Conservation (phyloP, 2,797 vertebrate genomes). For the Chlorospingus flavigularis region DNA sequence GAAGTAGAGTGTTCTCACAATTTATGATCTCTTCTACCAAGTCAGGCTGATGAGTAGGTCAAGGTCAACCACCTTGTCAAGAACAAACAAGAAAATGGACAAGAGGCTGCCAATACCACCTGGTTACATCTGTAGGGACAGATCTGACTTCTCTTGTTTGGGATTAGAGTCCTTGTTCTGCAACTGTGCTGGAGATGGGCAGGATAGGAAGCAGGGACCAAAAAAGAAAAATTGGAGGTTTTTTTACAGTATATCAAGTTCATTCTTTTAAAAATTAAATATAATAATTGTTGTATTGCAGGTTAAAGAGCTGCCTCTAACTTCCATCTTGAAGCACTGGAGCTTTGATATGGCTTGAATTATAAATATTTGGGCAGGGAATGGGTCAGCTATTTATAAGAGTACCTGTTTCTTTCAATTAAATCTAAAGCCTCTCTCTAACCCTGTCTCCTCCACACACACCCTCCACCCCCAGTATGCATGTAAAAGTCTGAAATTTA, state of each 20-base stretch:
- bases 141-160: neutral
- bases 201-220: neutral
- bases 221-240: fast-evolving
- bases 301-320: neutral
- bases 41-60: neutral
- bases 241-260: neutral
- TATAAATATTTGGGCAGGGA: neutral
- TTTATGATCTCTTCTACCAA: neutral
- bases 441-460: fast-evolving
- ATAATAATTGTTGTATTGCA: neutral
- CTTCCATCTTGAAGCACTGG: neutral
- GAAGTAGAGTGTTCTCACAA: neutral
- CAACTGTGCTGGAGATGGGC: neutral
- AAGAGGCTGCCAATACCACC: neutral
- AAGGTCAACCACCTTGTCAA: neutral
- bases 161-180: neutral
- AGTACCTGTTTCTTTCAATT: neutral
- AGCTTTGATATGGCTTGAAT: neutral
- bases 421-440: neutral
- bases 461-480: fast-evolving
- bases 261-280: neutral
- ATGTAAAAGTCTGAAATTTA: neutral
- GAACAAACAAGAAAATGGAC: neutral
- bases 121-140: neutral
- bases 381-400: neutral